phyloP scores from a whole-genome alignment of 2,113 vertebrate species.

The Probosciger aterrimus region DNA sequence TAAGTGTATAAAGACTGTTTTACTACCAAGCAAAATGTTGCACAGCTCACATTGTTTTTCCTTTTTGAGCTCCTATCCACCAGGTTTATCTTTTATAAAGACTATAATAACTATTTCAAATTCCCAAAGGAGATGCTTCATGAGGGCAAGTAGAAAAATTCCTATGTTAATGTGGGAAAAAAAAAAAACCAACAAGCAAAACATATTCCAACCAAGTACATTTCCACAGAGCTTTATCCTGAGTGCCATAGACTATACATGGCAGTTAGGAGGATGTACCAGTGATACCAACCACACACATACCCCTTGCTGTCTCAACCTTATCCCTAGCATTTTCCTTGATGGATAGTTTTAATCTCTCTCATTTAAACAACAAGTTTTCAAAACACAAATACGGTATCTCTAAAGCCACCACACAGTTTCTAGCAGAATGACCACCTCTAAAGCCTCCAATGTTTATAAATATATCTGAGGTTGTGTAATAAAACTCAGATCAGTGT shows the following conservation, averaged over 20 bases:
- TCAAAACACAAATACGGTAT: neutral
- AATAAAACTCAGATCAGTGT: neutral
- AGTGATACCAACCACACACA: neutral
- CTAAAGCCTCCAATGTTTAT: neutral
- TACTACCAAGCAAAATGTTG: neutral
- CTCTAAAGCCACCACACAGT: neutral
- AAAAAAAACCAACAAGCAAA: neutral
- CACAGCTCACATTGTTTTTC: neutral
- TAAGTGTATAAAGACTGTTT: conserved; percentile 51
- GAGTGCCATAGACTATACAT: neutral
- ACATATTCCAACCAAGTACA: neutral
- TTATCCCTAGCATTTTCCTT: neutral
- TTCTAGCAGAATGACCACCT: neutral
- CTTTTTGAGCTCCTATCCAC: neutral
- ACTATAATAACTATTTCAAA: neutral
- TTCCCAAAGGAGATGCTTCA: neutral
- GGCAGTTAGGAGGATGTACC: neutral
- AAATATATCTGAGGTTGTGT: neutral
- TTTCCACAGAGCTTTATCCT: neutral
- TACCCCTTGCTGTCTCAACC: neutral
- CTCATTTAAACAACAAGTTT: neutral
- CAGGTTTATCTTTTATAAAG: neutral
- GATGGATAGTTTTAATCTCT: neutral
- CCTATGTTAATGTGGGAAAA: neutral
- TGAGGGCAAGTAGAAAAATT: neutral